Percentiles rank a stretch among this genome's conserved stretches.
Conservation (phyloP, 2,888 invertebrate species). For the Diadegma fenestrale region DNA sequence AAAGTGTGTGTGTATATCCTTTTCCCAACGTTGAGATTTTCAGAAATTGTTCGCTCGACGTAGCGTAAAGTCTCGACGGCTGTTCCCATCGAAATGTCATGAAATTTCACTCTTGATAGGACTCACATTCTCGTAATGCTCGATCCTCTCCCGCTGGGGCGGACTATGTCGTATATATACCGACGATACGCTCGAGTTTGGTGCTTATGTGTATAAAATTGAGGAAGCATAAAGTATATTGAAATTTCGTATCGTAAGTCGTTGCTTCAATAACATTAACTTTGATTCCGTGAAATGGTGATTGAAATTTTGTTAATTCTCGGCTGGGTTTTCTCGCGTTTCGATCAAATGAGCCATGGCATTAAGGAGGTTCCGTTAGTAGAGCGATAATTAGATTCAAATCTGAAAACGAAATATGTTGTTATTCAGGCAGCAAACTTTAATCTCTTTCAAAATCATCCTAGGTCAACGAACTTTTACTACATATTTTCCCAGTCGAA, state of each 20-base stretch:
- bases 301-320: background rate
- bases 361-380: no score
- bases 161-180: background rate
- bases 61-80: constrained; percentile 40
- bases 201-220: constrained; percentile 1
- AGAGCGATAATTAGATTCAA: no score
- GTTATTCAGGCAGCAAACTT: no score
- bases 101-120: constrained; percentile 48
- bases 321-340: background rate
- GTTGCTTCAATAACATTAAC: background rate
- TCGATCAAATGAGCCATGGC: no score
- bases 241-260: background rate
- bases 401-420: no score
- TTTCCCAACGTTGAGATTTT: constrained; percentile 33
- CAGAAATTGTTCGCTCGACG: constrained; percentile 56
- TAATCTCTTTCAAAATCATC: no score
- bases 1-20: constrained; percentile 1
- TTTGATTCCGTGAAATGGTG: background rate
- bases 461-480: no score
- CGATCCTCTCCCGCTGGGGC: background rate
- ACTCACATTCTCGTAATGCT: constrained; percentile 33
- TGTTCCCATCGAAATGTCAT: constrained; percentile 33
- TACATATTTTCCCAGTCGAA: no score
- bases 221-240: background rate
- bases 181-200: constrained; percentile 31